A percentile compares a stretch with the other conserved stretches of the same genome.
Evolutionary conservation across 2,113 vertebrate genomes (phyloP).

Genomic region (Orthonyx spaldingii): DNA sequence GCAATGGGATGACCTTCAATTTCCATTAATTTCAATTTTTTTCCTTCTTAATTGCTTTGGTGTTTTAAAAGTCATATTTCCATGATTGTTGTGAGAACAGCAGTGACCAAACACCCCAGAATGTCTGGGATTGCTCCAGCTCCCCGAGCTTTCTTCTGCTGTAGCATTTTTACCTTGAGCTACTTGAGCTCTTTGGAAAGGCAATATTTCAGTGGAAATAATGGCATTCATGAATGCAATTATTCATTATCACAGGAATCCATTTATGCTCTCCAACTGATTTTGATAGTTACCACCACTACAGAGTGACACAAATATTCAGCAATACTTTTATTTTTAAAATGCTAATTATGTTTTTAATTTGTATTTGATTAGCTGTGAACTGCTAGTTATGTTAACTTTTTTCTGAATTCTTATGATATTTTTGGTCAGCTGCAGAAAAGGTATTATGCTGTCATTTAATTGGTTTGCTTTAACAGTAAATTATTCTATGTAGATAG

Average conservation of each 20-base stretch:
- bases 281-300: background rate
- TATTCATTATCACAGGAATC: background rate
- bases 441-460: background rate
- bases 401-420: background rate
- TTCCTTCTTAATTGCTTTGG: background rate
- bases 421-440: background rate
- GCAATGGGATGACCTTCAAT: background rate
- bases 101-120: background rate
- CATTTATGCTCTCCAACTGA: background rate
- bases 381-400: background rate
- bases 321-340: background rate
- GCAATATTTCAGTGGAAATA: background rate
- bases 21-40: background rate
- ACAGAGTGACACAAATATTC: background rate
- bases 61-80: background rate
- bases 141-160: background rate
- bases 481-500: background rate
- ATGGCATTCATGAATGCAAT: background rate
- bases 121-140: background rate
- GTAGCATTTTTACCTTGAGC: background rate
- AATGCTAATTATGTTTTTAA: background rate
- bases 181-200: background rate
- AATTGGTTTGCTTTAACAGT: background rate
- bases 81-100: background rate
- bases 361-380: background rate